These are phyloP conservation scores for Siniperca scherzeri DNA, from an alignment of 2,797 vertebrate genomes.

Conservation along the genomic window DNA sequence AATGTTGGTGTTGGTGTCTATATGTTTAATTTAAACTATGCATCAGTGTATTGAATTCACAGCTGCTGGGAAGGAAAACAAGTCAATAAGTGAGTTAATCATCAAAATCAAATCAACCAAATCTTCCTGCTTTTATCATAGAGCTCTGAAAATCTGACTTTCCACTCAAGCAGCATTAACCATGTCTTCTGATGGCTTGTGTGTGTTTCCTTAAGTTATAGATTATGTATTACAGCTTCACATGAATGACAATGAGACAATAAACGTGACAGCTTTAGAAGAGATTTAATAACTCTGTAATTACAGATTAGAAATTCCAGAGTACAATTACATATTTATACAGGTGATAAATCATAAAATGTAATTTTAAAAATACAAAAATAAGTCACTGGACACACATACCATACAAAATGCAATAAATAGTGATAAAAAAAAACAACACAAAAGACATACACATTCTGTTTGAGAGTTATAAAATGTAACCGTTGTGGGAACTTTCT, in stretches of 20 bases:
- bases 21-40: not conserved
- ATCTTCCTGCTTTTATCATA: not conserved
- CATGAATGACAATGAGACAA: constrained; percentile 11
- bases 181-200: not conserved
- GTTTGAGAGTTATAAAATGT: constrained; percentile 61
- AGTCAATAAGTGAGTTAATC: too few relatives aligned
- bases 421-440: constrained; percentile 72
- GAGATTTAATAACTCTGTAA: constrained; percentile 75
- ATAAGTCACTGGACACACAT: constrained; percentile 72
- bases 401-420: constrained; percentile 81
- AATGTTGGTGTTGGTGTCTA: not conserved
- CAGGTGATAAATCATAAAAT: constrained; percentile 73
- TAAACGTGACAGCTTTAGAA: constrained; percentile 38
- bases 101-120: too few relatives aligned
- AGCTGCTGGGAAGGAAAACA: too few relatives aligned
- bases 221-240: not conserved
- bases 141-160: not conserved
- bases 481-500: constrained; percentile 41
- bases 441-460: constrained; percentile 69
- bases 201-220: not conserved
- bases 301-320: constrained; percentile 73
- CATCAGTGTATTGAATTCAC: not conserved
- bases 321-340: constrained; percentile 68
- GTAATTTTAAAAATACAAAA: constrained; percentile 73
- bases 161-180: not conserved